phyloP scores from a whole-genome alignment of 2,888 invertebrate genomes.

The Aromia moschata region DNA sequence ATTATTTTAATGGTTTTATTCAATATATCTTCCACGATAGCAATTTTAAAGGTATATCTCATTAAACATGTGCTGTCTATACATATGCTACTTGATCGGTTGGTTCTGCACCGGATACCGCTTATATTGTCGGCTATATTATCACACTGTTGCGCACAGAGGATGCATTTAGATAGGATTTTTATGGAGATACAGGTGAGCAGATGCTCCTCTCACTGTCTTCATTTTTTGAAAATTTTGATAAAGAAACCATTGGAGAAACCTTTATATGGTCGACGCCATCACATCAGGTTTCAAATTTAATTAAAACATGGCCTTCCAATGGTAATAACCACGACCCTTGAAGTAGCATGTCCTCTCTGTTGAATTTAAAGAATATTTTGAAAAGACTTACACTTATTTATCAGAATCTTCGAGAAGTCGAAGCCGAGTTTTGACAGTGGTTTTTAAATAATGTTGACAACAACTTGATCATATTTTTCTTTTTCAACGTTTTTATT shows the following conservation, averaged over 20 bases:
- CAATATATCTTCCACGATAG: constrained; percentile 21
- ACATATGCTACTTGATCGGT: constrained; percentile 2
- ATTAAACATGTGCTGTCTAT: constrained; percentile 3
- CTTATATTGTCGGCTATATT: background rate
- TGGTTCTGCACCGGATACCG: constrained; percentile 1
- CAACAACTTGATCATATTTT: no score
- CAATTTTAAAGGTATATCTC: constrained; percentile 2
- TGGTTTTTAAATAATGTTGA: no score
- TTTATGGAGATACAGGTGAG: background rate
- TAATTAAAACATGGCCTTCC: no score
- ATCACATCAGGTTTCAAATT: no score
- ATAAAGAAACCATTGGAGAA: background rate
- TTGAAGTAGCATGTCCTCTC: no score
- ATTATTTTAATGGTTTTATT: constrained; percentile 33
- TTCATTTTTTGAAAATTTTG: background rate
- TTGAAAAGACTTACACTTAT: no score
- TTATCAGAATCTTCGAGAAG: no score
- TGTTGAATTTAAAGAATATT: no score
- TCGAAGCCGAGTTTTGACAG: no score
- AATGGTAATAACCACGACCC: no score
- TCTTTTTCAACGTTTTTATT: no score
- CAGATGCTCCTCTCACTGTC: background rate
- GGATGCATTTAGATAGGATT: background rate
- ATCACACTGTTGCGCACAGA: background rate
- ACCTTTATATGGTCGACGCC: background rate